These are phyloP conservation scores for Drosophila fungiperda DNA, from an alignment of 2,888 invertebrate genomes.

Conservation along the genomic window DNA sequence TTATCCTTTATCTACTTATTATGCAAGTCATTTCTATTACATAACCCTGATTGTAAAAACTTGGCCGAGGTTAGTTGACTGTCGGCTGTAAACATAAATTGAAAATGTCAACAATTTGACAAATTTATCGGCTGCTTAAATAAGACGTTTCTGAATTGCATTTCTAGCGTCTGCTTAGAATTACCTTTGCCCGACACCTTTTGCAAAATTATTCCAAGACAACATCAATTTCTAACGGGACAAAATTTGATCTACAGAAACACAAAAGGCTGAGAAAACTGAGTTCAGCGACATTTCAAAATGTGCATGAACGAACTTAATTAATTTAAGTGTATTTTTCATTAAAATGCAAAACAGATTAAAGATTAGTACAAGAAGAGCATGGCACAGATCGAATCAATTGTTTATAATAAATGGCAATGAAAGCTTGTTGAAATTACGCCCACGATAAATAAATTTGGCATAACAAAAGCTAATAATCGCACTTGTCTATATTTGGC, in stretches of 20 bases:
- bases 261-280: background rate
- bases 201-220: conserved; percentile 2
- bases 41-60: conserved; percentile 7
- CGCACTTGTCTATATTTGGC: conserved; percentile 55
- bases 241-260: conserved; percentile 13
- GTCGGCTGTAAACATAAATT: conserved; percentile 31
- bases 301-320: background rate
- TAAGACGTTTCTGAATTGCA: conserved; percentile 41
- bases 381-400: background rate
- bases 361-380: background rate
- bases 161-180: conserved; percentile 14
- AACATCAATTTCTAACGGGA: conserved; percentile 30
- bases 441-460: conserved; percentile 9
- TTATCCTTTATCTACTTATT: conserved; percentile 19
- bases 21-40: background rate
- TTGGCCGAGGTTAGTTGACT: conserved; percentile 43
- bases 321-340: background rate
- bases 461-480: conserved; percentile 62
- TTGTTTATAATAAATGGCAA: conserved; percentile 20
- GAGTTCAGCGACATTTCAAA: conserved; percentile 17
- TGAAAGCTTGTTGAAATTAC: conserved; percentile 3
- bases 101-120: conserved; percentile 44
- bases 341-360: conserved; percentile 7
- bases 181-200: conserved; percentile 35
- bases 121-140: conserved; percentile 30